A percentile compares a stretch with the other conserved stretches of the same genome.
These are phyloP conservation scores for Tragelaphus imberbis DNA, from an alignment of 2,113 vertebrate genomes.

Conservation along the genomic window DNA sequence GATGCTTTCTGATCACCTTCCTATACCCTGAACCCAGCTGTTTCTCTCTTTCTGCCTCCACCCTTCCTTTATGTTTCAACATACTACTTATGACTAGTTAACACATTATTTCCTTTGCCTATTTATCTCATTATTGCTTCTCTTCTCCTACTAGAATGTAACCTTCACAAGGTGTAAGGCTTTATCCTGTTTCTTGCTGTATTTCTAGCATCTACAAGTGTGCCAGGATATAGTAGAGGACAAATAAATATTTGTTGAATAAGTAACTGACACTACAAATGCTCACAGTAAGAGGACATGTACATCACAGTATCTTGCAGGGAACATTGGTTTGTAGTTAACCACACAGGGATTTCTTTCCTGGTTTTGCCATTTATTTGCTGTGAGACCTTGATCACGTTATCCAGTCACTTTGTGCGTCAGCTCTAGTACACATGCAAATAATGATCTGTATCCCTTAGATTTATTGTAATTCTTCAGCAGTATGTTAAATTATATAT, in stretches of 20 bases:
- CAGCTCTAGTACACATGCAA: not conserved
- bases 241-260: not conserved
- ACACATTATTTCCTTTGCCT: not conserved
- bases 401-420: not conserved
- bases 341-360: not conserved
- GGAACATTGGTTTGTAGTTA: not conserved
- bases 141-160: not conserved
- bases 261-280: not conserved
- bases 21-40: not conserved
- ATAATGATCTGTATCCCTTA: not conserved
- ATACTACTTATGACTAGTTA: not conserved
- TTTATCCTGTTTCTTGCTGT: not conserved
- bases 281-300: not conserved
- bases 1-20: not conserved
- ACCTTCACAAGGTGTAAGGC: not conserved
- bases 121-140: not conserved
- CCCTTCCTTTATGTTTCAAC: not conserved
- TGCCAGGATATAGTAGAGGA: not conserved
- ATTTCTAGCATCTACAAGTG: not conserved
- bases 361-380: not conserved
- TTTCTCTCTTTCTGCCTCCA: not conserved
- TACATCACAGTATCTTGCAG: not conserved
- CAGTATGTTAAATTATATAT: not conserved
- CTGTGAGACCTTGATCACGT: not conserved
- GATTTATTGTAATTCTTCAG: slow-evolving; percentile 12